Percentiles rank a stretch among this genome's conserved stretches.
phyloP scores from a whole-genome alignment of 2,888 invertebrate genomes.

The Megaustenia siamemsis region DNA sequence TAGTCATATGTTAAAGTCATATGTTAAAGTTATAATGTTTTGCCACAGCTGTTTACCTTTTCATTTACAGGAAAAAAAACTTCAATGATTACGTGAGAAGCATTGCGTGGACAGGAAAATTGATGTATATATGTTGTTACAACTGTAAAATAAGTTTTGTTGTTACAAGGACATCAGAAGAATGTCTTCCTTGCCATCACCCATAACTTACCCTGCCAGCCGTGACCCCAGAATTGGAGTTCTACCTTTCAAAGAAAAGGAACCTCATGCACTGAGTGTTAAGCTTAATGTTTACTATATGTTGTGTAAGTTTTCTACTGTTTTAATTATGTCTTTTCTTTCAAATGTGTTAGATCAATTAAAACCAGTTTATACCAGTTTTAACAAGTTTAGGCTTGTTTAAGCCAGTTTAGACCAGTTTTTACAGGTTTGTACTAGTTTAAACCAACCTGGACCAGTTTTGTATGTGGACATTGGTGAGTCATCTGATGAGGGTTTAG shows the following conservation, averaged over 20 bases:
- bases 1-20: too few species aligned
- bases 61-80: neutral
- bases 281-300: slow-evolving; percentile 48
- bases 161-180: neutral
- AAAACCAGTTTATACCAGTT: too few species aligned
- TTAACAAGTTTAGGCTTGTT: too few species aligned
- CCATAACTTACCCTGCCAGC: neutral
- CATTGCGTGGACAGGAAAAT: neutral
- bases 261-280: slow-evolving; percentile 45
- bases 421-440: too few species aligned
- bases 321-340: too few species aligned
- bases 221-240: slow-evolving; percentile 28
- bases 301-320: slow-evolving; percentile 49
- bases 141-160: neutral
- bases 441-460: too few species aligned
- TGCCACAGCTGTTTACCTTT: too few species aligned
- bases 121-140: neutral
- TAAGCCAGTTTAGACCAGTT: too few species aligned
- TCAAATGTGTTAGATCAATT: too few species aligned
- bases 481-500: too few species aligned
- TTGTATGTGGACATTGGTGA: too few species aligned
- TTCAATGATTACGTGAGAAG: neutral
- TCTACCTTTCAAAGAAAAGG: slow-evolving; percentile 36
- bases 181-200: neutral
- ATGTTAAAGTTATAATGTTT: too few species aligned